These are phyloP conservation scores for Gallinago stenura DNA, from an alignment of 2,797 vertebrate genomes.

Conservation along the genomic window DNA sequence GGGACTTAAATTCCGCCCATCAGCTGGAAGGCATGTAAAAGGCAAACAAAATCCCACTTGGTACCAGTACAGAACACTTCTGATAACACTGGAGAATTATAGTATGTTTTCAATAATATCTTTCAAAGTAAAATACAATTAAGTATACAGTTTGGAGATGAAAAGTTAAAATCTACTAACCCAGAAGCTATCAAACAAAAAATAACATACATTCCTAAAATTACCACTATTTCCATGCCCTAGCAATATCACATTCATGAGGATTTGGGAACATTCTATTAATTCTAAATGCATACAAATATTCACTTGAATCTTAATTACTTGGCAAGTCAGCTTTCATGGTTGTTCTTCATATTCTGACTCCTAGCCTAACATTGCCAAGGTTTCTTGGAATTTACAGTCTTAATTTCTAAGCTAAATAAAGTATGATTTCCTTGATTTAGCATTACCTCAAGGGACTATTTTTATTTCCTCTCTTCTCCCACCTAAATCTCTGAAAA, in stretches of 20 bases:
- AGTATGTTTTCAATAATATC: background rate
- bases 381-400: background rate
- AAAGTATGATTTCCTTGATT: background rate
- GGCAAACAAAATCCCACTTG: constrained; percentile 18
- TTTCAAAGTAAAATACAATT: background rate
- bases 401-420: background rate
- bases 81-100: background rate
- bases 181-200: background rate
- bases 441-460: background rate
- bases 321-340: background rate
- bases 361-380: background rate
- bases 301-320: background rate
- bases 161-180: background rate
- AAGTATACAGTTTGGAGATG: background rate
- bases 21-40: background rate
- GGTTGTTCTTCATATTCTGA: background rate
- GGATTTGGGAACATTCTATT: background rate
- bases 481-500: background rate
- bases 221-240: background rate
- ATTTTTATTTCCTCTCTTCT: background rate
- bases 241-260: background rate
- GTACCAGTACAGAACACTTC: background rate
- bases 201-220: background rate
- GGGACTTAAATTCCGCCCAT: background rate
- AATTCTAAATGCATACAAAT: background rate